Conservation (phyloP, 2,888 invertebrate genomes). For the Eledone cirrhosa region DNA sequence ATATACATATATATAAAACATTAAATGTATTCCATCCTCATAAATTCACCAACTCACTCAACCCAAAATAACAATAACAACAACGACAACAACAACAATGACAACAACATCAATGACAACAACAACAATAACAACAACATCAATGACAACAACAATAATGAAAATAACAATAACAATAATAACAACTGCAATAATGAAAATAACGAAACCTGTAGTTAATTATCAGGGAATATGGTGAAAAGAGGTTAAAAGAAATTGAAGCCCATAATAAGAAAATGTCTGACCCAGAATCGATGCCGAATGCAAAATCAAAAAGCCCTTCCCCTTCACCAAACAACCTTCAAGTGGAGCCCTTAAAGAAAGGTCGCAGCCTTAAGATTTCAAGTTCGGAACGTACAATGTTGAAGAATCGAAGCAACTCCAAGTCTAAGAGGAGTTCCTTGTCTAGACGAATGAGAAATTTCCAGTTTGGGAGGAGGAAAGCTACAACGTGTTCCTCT, state of each 20-base stretch:
- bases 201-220: constrained; percentile 46
- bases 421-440: not conserved
- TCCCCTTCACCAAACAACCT: not conserved
- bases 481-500: not conserved
- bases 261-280: constrained; percentile 48
- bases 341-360: not conserved
- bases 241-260: constrained; percentile 53
- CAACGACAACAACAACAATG: too few relatives aligned
- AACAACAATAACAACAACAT: too few relatives aligned
- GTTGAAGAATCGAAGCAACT: not conserved
- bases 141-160: too few relatives aligned
- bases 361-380: not conserved
- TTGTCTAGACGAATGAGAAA: not conserved
- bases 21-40: too few relatives aligned
- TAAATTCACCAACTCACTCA: too few relatives aligned
- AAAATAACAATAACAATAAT: too few relatives aligned
- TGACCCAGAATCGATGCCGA: not conserved
- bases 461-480: not conserved
- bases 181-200: too few relatives aligned
- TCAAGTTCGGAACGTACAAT: not conserved
- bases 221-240: constrained; percentile 56
- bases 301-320: not conserved
- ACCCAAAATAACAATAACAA: too few relatives aligned
- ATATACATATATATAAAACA: too few relatives aligned
- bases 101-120: too few relatives aligned